A percentile compares a stretch with the other conserved stretches of the same genome.
Conservation (phyloP, 1,140 invertebrate genomes). For the Eciton burchellii region DNA sequence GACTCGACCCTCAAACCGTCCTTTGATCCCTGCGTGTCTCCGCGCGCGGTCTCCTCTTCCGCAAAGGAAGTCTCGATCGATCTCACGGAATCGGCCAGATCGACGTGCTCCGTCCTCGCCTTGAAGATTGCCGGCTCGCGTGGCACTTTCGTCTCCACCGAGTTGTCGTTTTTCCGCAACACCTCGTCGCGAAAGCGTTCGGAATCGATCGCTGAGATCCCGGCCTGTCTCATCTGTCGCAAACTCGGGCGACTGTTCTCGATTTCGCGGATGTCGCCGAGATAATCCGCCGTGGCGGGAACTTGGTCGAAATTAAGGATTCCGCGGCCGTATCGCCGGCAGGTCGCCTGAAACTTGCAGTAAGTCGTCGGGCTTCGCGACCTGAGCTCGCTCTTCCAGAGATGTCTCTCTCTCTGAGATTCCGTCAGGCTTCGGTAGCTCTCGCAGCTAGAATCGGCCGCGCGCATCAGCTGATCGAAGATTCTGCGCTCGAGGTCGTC, state of each 20-base stretch:
- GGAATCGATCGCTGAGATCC: neutral
- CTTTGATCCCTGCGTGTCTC: constrained; percentile 2
- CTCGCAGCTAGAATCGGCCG: constrained; percentile 31
- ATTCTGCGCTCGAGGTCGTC: constrained; percentile 66
- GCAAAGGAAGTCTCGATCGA: neutral
- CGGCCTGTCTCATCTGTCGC: constrained; percentile 7
- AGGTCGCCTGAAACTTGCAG: constrained; percentile 53
- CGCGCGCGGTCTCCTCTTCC: constrained; percentile 23
- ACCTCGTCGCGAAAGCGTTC: constrained; percentile 6
- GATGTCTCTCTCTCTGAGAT: neutral
- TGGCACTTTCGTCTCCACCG: neutral
- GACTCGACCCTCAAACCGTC: constrained; percentile 37
- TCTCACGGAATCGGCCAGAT: neutral
- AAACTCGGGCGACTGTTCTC: constrained; percentile 28
- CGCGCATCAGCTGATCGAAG: constrained; percentile 68
- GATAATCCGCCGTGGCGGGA: constrained; percentile 31
- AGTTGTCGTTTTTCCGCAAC: neutral
- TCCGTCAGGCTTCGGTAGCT: neutral
- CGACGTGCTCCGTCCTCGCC: neutral
- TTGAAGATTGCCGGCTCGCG: constrained; percentile 11
- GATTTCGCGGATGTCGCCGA: constrained; percentile 67
- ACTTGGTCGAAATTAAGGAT: constrained; percentile 49
- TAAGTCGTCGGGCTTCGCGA: constrained; percentile 19
- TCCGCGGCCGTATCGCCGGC: constrained; percentile 1
- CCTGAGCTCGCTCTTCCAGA: constrained; percentile 11